Evolutionary conservation across 2,888 invertebrate species (phyloP).

Genomic region (Drosophila lacicola): DNA sequence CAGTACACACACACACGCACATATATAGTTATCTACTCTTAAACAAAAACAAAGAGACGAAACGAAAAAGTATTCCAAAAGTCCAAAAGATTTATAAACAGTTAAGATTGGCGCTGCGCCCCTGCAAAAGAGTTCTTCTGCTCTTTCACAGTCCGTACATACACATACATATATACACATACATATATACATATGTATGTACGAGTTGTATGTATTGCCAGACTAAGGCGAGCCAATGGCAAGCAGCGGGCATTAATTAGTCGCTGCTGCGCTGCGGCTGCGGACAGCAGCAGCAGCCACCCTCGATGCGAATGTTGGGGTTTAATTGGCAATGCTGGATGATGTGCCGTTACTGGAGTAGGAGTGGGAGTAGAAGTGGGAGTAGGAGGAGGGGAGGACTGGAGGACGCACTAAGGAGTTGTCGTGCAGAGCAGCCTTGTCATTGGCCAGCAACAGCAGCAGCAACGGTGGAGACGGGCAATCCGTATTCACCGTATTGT

Average conservation of each 20-base stretch:
- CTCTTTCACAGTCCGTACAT: no score
- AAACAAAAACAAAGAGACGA: no score
- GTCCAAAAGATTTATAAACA: no score
- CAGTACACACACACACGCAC: no score
- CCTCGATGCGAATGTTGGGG: constrained; percentile 44
- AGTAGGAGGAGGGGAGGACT: neutral
- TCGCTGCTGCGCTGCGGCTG: neutral
- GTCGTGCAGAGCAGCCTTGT: constrained; percentile 19
- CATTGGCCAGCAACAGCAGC: constrained; percentile 33
- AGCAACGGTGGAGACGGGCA: neutral
- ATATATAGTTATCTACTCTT: no score
- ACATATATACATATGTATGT: neutral
- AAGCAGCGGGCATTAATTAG: constrained; percentile 47
- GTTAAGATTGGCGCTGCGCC: no score
- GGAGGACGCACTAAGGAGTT: constrained; percentile 20
- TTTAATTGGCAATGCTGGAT: constrained; percentile 46
- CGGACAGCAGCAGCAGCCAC: constrained; percentile 26
- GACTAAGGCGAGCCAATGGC: constrained; percentile 36
- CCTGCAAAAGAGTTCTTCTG: no score
- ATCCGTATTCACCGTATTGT: neutral
- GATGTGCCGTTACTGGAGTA: neutral
- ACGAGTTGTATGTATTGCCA: neutral
- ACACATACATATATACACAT: neutral
- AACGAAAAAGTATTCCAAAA: no score
- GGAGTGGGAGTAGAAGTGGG: neutral